Evolutionary conservation across 2,797 vertebrate species (phyloP).

Genomic region (Tympanoctomys barrerae): DNA sequence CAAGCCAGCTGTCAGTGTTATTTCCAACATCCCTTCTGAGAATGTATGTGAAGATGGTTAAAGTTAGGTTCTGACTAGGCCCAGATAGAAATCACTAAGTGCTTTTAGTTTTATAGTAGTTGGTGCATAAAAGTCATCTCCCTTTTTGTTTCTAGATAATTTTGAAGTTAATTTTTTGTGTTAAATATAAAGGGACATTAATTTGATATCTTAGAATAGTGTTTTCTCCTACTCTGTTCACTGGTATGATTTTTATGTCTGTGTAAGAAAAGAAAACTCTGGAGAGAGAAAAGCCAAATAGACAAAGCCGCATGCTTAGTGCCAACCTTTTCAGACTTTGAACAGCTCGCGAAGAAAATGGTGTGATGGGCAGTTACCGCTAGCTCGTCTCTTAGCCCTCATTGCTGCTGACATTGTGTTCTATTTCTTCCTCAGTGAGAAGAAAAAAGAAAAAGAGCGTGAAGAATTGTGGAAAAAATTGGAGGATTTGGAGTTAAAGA

Average conservation of each 20-base stretch:
- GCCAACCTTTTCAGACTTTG: background rate
- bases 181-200: constrained; percentile 28
- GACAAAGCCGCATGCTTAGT: background rate
- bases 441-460: constrained; percentile 99
- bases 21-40: constrained; percentile 24
- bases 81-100: background rate
- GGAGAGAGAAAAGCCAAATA: background rate
- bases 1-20: background rate
- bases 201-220: constrained; percentile 49
- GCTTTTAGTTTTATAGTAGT: background rate
- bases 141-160: constrained; percentile 28
- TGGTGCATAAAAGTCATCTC: background rate
- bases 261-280: background rate
- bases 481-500: constrained; percentile 99
- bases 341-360: background rate
- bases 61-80: constrained; percentile 15
- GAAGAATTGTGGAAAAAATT: constrained; percentile 99
- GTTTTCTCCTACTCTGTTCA: constrained; percentile 33
- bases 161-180: constrained; percentile 55
- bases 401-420: constrained; percentile 78
- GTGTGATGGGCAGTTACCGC: background rate
- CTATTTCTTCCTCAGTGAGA: constrained; percentile 93
- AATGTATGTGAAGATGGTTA: constrained; percentile 4
- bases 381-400: background rate
- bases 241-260: background rate